phyloP scores from a whole-genome alignment of 2,888 invertebrate genomes.

The Callyntrura guangdongensis region DNA sequence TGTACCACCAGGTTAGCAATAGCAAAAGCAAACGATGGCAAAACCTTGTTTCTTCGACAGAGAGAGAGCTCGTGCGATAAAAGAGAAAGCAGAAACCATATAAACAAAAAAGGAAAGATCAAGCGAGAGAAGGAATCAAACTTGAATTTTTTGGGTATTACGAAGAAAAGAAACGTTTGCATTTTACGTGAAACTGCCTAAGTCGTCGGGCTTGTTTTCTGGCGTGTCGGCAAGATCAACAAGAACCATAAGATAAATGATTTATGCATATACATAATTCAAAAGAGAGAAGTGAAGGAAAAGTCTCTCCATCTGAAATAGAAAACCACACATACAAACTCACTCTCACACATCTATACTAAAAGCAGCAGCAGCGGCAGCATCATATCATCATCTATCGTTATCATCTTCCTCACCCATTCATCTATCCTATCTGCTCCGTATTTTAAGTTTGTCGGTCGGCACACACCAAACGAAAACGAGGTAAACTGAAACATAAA shows the following conservation, averaged over 20 bases:
- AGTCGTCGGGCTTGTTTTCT: conserved; percentile 17
- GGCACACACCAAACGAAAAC: not conserved
- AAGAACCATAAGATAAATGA: conserved; percentile 22
- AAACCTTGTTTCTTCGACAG: not conserved
- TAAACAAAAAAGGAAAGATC: not conserved
- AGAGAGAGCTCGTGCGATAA: not conserved
- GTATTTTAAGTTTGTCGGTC: not conserved
- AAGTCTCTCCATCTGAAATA: not conserved
- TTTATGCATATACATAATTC: not conserved
- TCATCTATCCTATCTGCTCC: not conserved
- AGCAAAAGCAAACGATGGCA: not conserved
- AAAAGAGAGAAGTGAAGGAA: not conserved
- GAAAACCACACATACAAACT: not conserved
- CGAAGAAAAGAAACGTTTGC: conserved; percentile 31
- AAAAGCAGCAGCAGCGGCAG: not conserved
- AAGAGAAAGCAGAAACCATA: conserved; percentile 1
- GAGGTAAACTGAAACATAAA: conserved; percentile 11
- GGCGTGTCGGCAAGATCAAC: conserved; percentile 41
- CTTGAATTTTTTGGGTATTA: conserved; percentile 8
- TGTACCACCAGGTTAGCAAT: conserved; percentile 13
- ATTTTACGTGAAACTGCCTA: conserved; percentile 10
- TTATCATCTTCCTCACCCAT: not conserved
- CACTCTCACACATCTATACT: too few relatives aligned
- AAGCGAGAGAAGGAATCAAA: conserved; percentile 18
- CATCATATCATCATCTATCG: not conserved